Evolutionary conservation across 2,113 vertebrate genomes (phyloP).

Genomic region (Haemorhous mexicanus): DNA sequence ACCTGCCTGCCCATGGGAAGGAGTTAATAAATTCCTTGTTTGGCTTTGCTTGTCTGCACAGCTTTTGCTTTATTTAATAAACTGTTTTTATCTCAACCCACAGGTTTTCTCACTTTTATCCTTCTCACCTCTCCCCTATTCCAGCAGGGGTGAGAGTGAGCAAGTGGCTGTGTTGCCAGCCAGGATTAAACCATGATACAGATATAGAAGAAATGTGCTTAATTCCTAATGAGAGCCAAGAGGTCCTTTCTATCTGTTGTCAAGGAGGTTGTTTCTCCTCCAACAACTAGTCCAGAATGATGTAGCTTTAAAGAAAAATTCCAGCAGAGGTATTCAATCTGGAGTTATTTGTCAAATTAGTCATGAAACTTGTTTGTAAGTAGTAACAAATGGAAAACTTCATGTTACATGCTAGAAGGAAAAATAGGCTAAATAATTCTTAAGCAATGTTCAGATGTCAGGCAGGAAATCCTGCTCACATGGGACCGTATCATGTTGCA

Average conservation of each 20-base stretch:
- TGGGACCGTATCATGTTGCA: neutral
- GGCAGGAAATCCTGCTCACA: neutral
- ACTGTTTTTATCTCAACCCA: neutral
- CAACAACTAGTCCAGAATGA: conserved; percentile 29
- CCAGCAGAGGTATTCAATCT: conserved; percentile 36
- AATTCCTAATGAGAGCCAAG: neutral
- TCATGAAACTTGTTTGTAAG: conserved; percentile 57
- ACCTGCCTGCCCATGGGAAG: neutral
- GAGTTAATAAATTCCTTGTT: neutral
- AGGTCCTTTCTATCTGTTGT: neutral
- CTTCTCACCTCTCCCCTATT: neutral
- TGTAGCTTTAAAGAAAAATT: conserved; percentile 32
- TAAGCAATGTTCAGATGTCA: conserved; percentile 16
- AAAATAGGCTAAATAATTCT: conserved; percentile 37
- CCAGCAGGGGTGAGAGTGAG: rapidly evolving
- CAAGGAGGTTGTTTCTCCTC: conserved; percentile 25
- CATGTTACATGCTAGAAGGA: conserved; percentile 20
- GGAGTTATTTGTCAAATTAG: conserved; percentile 63
- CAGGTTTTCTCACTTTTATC: neutral
- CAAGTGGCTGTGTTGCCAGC: neutral
- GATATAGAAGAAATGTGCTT: neutral
- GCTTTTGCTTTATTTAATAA: neutral
- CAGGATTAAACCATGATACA: neutral
- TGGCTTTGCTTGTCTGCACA: neutral
- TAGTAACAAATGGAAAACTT: conserved; percentile 64